Conservation (phyloP, 2,113 vertebrate species). For the Cromileptes altivelis region DNA sequence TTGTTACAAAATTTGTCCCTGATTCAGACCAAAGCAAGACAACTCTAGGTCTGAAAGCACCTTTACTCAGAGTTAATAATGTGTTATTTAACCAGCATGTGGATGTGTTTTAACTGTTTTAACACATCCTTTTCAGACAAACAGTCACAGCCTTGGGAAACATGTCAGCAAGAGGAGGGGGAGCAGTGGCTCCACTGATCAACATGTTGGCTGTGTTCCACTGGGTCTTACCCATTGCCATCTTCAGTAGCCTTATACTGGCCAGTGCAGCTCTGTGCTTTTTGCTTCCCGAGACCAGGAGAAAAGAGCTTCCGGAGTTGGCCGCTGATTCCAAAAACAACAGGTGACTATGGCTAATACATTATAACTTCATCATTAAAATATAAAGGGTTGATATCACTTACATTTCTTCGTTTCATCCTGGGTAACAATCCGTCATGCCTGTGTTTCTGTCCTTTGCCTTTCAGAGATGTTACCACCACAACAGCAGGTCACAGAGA, state of each 20-base stretch:
- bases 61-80: too few species aligned
- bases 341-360: constrained; percentile 25
- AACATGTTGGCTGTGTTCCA: constrained; percentile 75
- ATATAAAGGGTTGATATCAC: background rate
- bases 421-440: background rate
- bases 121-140: constrained; percentile 75
- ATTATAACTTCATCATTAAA: background rate
- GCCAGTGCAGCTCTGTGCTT: constrained; percentile 63
- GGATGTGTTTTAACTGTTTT: background rate
- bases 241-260: constrained; percentile 74
- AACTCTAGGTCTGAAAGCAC: too few species aligned
- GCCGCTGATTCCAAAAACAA: constrained; percentile 39
- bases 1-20: too few species aligned
- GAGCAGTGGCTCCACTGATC: constrained; percentile 79
- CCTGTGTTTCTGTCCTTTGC: background rate
- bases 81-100: background rate
- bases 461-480: background rate
- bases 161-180: constrained; percentile 52
- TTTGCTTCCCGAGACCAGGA: constrained; percentile 84
- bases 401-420: background rate
- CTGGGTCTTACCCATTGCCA: constrained; percentile 65
- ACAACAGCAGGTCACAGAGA: background rate
- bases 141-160: constrained; percentile 81
- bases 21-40: too few species aligned
- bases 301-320: constrained; percentile 77